Conservation (phyloP, 2,888 invertebrate genomes). For the Noctua comes region DNA sequence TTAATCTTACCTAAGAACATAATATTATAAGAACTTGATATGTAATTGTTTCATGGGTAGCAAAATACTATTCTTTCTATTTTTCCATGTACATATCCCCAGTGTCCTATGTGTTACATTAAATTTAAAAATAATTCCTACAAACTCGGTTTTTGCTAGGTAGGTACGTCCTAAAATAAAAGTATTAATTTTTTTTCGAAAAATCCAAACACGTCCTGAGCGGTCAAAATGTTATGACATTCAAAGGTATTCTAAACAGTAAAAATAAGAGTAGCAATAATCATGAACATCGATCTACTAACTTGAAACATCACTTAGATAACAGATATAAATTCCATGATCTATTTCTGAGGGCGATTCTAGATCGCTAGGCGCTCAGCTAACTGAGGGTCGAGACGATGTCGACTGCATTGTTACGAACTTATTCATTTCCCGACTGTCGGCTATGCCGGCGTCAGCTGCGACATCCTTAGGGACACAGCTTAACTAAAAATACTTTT, state of each 20-base stretch:
- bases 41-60: background rate
- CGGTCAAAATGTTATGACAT: background rate
- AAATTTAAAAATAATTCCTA: background rate
- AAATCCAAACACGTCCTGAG: slow-evolving; percentile 3
- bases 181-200: background rate
- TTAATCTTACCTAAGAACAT: background rate
- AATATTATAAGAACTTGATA: background rate
- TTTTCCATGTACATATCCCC: background rate
- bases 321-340: background rate
- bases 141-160: background rate
- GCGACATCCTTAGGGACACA: too few species aligned
- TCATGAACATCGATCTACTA: background rate
- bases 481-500: background rate
- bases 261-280: background rate
- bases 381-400: background rate
- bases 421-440: background rate
- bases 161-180: background rate
- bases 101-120: background rate
- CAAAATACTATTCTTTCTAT: background rate
- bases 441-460: background rate
- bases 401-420: background rate
- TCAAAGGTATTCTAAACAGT: background rate
- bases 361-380: background rate
- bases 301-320: background rate
- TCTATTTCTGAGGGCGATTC: background rate